Percentiles rank a stretch among this genome's conserved stretches.
These are phyloP conservation scores for Tubulanus polymorphus DNA, from an alignment of 2,888 invertebrate species.

Conservation along the genomic window DNA sequence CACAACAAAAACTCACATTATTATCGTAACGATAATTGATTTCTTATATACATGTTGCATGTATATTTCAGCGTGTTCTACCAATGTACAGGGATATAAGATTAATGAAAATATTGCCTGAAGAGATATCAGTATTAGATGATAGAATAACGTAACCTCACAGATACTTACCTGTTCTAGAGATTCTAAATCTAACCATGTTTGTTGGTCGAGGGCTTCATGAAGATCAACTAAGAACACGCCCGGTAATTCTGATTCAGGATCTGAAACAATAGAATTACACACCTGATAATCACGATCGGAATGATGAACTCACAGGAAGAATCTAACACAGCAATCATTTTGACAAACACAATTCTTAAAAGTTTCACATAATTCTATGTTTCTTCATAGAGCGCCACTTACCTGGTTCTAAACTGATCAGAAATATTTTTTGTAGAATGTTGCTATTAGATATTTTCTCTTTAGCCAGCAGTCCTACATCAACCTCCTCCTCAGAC, in stretches of 20 bases:
- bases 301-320: no score
- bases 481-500: no score
- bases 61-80: background rate
- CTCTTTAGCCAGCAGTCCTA: slow-evolving; percentile 18
- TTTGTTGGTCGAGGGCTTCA: slow-evolving; percentile 27
- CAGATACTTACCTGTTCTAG: slow-evolving; percentile 31
- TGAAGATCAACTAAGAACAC: slow-evolving; percentile 32
- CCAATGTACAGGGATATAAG: background rate
- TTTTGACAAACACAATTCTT: no score
- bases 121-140: no score
- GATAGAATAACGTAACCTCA: background rate
- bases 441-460: slow-evolving; percentile 28
- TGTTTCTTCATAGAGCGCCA: background rate
- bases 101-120: no score
- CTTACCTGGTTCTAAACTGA: slow-evolving; percentile 43
- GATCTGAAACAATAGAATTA: no score
- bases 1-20: no score
- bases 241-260: slow-evolving; percentile 26
- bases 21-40: no score
- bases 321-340: no score
- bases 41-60: no score
- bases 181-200: slow-evolving; percentile 31
- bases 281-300: no score
- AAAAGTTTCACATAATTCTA: background rate
- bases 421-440: slow-evolving; percentile 39